phyloP scores from a whole-genome alignment of 2,113 vertebrate species.

The Mustelus asterias region DNA sequence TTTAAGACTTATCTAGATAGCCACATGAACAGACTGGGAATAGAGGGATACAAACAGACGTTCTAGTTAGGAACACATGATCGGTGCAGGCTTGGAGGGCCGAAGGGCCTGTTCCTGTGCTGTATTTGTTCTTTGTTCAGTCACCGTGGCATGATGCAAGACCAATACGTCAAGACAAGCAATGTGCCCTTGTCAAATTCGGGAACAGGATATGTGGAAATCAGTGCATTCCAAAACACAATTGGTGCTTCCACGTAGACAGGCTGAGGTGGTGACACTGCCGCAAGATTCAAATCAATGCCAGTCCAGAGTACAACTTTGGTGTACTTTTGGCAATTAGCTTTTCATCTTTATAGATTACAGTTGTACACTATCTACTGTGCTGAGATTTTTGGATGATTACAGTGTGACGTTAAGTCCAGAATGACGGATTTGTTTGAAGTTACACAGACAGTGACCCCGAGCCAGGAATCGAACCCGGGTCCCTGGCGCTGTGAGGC shows the following conservation, averaged over 20 bases:
- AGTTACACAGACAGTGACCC: too few species aligned
- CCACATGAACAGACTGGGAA: too few species aligned
- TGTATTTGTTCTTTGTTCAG: too few species aligned
- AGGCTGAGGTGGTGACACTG: background rate
- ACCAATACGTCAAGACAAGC: background rate
- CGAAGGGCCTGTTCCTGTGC: too few species aligned
- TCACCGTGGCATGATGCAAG: background rate
- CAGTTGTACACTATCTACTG: background rate
- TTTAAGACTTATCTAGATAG: too few species aligned
- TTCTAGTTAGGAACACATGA: too few species aligned
- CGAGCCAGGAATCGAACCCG: too few species aligned
- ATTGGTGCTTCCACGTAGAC: background rate
- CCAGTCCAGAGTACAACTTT: background rate
- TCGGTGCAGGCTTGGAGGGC: too few species aligned
- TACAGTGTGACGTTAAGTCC: background rate
- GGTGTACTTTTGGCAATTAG: background rate
- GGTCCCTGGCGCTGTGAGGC: too few species aligned
- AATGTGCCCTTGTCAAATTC: background rate
- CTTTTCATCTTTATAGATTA: background rate
- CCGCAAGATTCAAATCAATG: background rate
- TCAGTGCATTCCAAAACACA: background rate
- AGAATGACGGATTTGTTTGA: background rate
- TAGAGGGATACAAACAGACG: too few species aligned
- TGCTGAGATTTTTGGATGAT: background rate
- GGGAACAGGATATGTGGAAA: background rate